Conservation (phyloP, 2,113 vertebrate species). For the Indri indri region DNA sequence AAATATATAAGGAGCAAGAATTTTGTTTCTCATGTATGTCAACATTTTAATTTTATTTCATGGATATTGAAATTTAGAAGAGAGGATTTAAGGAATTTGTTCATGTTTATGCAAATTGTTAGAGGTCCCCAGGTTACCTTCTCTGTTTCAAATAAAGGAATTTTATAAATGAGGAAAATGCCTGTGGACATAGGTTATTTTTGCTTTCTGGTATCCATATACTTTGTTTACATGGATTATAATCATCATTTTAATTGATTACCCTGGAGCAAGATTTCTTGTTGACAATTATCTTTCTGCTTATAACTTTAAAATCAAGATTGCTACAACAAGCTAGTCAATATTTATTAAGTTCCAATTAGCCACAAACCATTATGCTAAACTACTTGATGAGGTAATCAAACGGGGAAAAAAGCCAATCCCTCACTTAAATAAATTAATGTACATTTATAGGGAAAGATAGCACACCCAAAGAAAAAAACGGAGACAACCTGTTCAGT, state of each 20-base stretch:
- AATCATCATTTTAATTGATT: background rate
- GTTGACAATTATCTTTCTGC: background rate
- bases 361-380: background rate
- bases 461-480: background rate
- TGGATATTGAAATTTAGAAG: background rate
- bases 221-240: background rate
- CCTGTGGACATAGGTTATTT: background rate
- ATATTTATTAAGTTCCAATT: background rate
- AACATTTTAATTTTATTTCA: background rate
- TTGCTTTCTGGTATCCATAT: background rate
- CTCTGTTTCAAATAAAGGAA: background rate
- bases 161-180: background rate
- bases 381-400: background rate
- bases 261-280: background rate
- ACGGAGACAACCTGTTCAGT: background rate
- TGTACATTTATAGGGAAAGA: background rate
- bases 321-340: background rate
- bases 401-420: background rate
- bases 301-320: background rate
- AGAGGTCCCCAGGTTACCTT: background rate
- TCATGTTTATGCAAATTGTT: background rate
- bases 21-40: background rate
- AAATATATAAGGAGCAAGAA: background rate
- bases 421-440: background rate
- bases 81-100: background rate